Evolutionary conservation across 2,888 invertebrate species (phyloP).

Genomic region (Saturnia pavonia): DNA sequence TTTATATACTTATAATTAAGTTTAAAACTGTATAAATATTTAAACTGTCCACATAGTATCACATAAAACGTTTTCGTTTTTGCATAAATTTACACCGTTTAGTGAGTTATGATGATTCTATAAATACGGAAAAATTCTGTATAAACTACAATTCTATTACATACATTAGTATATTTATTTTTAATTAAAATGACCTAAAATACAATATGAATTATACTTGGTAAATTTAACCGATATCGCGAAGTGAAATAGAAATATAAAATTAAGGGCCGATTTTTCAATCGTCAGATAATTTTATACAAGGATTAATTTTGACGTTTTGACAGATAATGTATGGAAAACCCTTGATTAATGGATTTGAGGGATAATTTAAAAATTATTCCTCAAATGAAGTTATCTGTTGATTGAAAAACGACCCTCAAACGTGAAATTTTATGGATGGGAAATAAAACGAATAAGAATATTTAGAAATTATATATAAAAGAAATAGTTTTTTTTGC

Average conservation of each 20-base stretch:
- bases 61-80: neutral
- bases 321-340: too few species aligned
- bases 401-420: too few species aligned
- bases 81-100: neutral
- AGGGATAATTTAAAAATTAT: too few species aligned
- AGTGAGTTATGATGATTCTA: neutral
- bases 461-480: neutral
- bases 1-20: constrained; percentile 20
- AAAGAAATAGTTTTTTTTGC: constrained; percentile 40
- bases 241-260: neutral
- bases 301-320: too few species aligned
- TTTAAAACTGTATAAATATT: neutral
- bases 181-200: neutral
- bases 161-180: too few species aligned
- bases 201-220: neutral
- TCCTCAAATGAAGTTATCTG: too few species aligned
- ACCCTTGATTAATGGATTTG: too few species aligned
- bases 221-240: neutral
- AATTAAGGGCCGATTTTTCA: too few species aligned
- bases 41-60: neutral
- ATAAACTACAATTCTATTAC: too few species aligned
- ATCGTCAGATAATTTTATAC: too few species aligned
- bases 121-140: constrained; percentile 22
- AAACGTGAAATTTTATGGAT: neutral
- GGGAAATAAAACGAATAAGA: neutral